Evolutionary conservation across 2,888 invertebrate genomes (phyloP).

Genomic region (Strigamia transsilvanica): DNA sequence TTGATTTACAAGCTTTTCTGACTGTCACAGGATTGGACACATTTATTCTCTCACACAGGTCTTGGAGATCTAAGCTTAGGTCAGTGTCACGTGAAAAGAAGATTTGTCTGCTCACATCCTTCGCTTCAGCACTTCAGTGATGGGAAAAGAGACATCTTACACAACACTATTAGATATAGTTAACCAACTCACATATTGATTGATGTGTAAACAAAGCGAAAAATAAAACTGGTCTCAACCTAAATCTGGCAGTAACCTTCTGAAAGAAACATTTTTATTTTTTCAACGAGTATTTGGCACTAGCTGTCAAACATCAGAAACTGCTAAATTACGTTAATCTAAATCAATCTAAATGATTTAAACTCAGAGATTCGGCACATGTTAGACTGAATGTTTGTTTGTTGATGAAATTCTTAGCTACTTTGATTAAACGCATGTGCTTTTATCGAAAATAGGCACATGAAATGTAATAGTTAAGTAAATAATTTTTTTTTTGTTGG

Average conservation of each 20-base stretch:
- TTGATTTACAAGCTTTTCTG: conserved; percentile 49
- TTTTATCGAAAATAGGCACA: too few relatives aligned
- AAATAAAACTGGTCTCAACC: background rate
- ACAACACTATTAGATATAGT: conserved; percentile 43
- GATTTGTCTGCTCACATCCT: conserved; percentile 49
- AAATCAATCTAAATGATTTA: too few relatives aligned
- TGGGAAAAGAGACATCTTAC: conserved; percentile 30
- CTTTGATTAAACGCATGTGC: too few relatives aligned
- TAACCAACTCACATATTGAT: conserved; percentile 34
- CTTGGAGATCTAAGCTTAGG: conserved; percentile 40
- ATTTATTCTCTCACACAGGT: conserved; percentile 23
- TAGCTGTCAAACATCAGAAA: background rate
- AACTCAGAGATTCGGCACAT: too few relatives aligned
- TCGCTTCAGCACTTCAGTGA: conserved; percentile 40
- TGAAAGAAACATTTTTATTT: background rate
- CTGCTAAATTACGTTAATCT: background rate
- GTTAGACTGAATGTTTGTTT: too few relatives aligned
- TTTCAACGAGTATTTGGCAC: background rate
- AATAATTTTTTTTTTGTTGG: too few relatives aligned
- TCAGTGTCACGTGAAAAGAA: conserved; percentile 47
- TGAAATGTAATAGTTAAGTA: background rate
- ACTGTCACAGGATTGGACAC: conserved; percentile 45
- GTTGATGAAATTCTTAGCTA: too few relatives aligned
- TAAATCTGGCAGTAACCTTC: background rate
- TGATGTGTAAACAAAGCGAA: conserved; percentile 6